phyloP scores from a whole-genome alignment of 1,140 invertebrate species.

The Drosophila kikkawai region DNA sequence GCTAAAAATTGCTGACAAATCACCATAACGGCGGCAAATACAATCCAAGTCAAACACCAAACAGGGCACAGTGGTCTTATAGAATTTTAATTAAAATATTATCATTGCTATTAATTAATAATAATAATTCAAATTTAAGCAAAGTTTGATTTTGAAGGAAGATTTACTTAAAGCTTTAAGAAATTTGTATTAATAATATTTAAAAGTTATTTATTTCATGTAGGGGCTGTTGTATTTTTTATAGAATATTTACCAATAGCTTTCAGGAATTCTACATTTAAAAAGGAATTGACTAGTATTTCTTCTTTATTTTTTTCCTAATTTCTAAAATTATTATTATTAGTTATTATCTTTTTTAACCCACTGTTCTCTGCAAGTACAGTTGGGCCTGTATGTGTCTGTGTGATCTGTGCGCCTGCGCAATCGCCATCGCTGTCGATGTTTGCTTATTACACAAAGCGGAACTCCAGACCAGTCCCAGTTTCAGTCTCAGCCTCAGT shows the following conservation, averaged over 20 bases:
- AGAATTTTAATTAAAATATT: background rate
- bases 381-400: constrained; percentile 2
- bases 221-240: no score
- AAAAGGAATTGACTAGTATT: background rate
- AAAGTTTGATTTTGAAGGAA: no score
- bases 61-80: background rate
- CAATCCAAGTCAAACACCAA: constrained; percentile 24
- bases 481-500: constrained; percentile 13
- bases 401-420: constrained; percentile 39
- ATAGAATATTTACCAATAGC: no score
- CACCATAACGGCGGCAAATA: constrained; percentile 64
- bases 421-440: constrained; percentile 48
- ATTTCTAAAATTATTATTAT: background rate
- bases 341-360: background rate
- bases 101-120: background rate
- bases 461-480: constrained; percentile 62
- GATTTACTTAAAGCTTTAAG: no score
- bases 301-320: background rate
- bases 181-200: no score
- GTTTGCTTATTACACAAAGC: constrained; percentile 71
- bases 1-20: constrained; percentile 77
- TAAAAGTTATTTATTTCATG: no score
- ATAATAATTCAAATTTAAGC: no score
- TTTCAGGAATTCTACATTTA: no score
- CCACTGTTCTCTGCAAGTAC: constrained; percentile 18